Evolutionary conservation across 1,140 invertebrate genomes (phyloP).

Genomic region (Dryas iulia): DNA sequence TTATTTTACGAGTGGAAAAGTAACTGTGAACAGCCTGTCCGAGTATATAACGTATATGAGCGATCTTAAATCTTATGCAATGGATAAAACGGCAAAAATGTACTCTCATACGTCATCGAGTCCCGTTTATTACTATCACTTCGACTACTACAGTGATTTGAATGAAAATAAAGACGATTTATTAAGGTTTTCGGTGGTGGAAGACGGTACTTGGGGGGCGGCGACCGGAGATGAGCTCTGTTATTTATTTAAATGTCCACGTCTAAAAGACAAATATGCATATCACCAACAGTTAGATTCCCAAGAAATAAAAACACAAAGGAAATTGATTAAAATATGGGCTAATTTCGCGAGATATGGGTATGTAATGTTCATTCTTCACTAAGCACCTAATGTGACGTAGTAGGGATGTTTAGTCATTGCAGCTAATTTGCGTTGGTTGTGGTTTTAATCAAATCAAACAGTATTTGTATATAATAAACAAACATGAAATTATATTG

Average conservation of each 20-base stretch:
- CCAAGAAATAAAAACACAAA: conserved; percentile 51
- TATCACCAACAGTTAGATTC: conserved; percentile 47
- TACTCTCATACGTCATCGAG: conserved; percentile 58
- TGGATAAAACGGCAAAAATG: conserved; percentile 62
- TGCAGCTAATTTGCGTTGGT: no score
- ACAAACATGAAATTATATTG: no score
- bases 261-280: conserved; percentile 50
- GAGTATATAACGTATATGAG: conserved; percentile 67
- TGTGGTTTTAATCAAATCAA: no score
- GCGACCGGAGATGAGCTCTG: conserved; percentile 71
- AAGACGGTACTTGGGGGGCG: conserved; percentile 68
- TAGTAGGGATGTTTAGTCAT: no score
- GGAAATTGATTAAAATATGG: conserved; percentile 77
- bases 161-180: conserved; percentile 76
- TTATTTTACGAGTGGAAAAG: conserved; percentile 72
- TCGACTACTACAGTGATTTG: conserved; percentile 76
- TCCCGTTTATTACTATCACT: conserved; percentile 79
- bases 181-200: conserved; percentile 47
- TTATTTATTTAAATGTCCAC: conserved; percentile 72
- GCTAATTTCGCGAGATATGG: conserved; percentile 79
- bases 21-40: conserved; percentile 54
- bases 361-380: conserved; percentile 32
- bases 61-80: conserved; percentile 60
- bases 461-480: no score
- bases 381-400: no score